Evolutionary conservation across 2,797 vertebrate species (phyloP), one percentile per base, ranked within the genome.

Genomic region (Holocentrus rufus): DNA sequence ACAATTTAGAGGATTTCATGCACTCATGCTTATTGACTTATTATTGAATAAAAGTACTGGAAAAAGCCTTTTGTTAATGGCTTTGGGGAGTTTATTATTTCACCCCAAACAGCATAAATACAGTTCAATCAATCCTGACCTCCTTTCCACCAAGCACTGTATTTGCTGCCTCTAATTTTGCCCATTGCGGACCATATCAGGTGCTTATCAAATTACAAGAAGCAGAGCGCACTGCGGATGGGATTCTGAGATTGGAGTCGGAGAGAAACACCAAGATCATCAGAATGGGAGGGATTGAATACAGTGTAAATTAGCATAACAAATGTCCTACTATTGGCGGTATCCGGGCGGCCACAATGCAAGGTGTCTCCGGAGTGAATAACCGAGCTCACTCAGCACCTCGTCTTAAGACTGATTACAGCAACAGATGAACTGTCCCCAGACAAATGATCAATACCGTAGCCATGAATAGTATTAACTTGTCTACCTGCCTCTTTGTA

Each of bases 351-450:
- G 42, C 52, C 67, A 78, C 58, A 59, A 65, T 78, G 74, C 57
- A 36, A 62, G 69, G 64, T 76, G 79, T 85, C 85, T 69, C 56
- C 42, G 80, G 60, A 59, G 72, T 80, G 83, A 91, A 81, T 82
- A 69, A 81, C 69, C 20, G 54, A 55, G 72, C 70, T 62, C 64
- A 72, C 74, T 80, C 85, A 83, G 85, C 83, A 80, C 58, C 61
- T 81, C 72, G 60, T 71, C 67, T 69, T 79, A 49, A 72, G 72
- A 79, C 73, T 65, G 74, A 85, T 85, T 80, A 84, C 65, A 78
- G 73, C 49, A 13, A 25, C 69, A 78, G 77, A 78, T 69, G 53
- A 79, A 82, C 73, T 64, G 65, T 52, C 36, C 71, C 53, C 20
- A 34, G 55, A 77, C 27, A 56, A 78, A 49, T 52, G 68, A 84